A percentile compares a stretch with the other conserved stretches of the same genome.
Conservation (phyloP, 2,797 vertebrate genomes). For the Alouatta caraya region DNA sequence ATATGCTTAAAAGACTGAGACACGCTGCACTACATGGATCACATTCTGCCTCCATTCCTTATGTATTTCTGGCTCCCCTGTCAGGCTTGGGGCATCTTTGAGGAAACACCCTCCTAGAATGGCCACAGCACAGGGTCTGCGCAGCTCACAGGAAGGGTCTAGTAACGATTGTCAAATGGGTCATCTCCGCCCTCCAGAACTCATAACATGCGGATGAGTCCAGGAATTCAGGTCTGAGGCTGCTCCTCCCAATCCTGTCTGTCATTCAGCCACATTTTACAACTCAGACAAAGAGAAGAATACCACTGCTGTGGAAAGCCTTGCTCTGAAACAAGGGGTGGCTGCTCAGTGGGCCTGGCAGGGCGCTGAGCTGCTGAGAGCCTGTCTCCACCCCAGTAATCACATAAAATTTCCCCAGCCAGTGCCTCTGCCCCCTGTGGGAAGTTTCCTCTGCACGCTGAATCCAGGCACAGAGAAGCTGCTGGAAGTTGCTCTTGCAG, state of each 20-base stretch:
- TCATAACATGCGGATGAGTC: not conserved
- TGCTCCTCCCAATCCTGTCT: not conserved
- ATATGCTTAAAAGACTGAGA: conserved; percentile 72
- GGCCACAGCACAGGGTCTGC: not conserved
- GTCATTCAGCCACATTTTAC: not conserved
- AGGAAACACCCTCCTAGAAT: not conserved
- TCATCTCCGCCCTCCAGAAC: not conserved
- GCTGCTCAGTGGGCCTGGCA: not conserved
- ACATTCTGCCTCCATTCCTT: conserved; percentile 35
- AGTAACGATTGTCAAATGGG: not conserved
- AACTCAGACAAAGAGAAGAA: not conserved
- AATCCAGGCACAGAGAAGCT: conserved; percentile 42
- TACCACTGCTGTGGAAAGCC: not conserved
- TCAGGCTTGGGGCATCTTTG: not conserved
- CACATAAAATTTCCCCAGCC: conserved; percentile 54
- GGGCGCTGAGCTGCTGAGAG: not conserved
- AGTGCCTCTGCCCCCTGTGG: not conserved
- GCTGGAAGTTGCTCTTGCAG: conserved; percentile 58
- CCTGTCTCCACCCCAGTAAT: conserved; percentile 58
- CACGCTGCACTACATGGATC: not conserved
- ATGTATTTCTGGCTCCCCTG: not conserved
- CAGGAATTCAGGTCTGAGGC: not conserved
- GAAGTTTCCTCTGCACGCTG: not conserved
- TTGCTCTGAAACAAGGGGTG: conserved; percentile 16
- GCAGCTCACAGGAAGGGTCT: not conserved